Evolutionary conservation across 2,888 invertebrate species (phyloP), one percentile per base, ranked within the genome.

Genomic region (Cremastinae sp.): DNA sequence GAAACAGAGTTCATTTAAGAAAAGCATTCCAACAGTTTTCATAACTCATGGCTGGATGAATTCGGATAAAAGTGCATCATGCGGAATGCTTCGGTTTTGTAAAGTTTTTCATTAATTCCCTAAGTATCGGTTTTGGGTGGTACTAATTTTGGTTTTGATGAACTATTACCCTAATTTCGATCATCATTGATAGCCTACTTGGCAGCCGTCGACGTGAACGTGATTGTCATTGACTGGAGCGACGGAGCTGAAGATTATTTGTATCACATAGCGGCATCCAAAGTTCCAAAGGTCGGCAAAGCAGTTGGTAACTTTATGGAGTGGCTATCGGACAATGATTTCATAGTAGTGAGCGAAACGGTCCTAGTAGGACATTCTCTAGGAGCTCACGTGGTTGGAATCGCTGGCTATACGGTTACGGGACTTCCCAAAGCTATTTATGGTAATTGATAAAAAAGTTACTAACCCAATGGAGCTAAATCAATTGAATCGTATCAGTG

Each of bases 211-310:
- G 39, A 62, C 18, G 62, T 39, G 20, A 78, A 78, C 61, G 53
- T 78, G 0, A 62, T 78, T 5, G 5, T 66, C n/a, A 61, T 71
- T 18, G 71, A 78, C 35, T 78, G 76, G 76, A 41, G 56, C 5
- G 20, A 8, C n/a, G n/a, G n/a, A n/a, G n/a, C n/a, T n/a, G n/a
- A n/a, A n/a, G n/a, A n/a, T n/a, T n/a, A n/a, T n/a, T n/a, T n/a
- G n/a, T n/a, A n/a, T n/a, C n/a, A n/a, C n/a, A n/a, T n/a, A n/a
- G 56, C 73, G 7, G 56, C 43, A 0, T 5, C 3, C 1, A 14
- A 72, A 18, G 20, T 73, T 0, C 4, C 12, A 0, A 14, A 14
- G 4, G 14, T 58, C 5, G 55, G 56, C 12, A 1, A 12, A 4
- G 16, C 58, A 28, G 41, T 76, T 8, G 58, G 45, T 2, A 2